These are phyloP conservation scores for Halictus quadricinctus DNA, from an alignment of 2,888 invertebrate species.

Conservation along the genomic window DNA sequence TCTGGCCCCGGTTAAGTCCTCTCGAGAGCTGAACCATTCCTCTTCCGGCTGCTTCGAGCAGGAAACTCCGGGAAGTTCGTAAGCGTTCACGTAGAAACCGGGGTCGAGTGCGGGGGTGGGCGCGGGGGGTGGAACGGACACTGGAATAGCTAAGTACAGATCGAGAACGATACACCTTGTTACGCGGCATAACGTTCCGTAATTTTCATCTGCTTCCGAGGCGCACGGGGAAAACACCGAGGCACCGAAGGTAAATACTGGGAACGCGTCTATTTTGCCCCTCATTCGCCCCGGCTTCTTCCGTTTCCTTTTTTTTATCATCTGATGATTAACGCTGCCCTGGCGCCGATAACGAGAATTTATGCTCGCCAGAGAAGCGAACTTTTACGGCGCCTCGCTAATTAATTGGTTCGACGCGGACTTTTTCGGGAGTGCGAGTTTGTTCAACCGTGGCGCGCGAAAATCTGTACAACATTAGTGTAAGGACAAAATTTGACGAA, in stretches of 20 bases:
- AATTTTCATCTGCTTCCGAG: conserved; percentile 58
- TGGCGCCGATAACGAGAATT: not conserved
- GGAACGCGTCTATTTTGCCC: not conserved
- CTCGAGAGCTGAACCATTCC: conserved; percentile 50
- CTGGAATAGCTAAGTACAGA: conserved; percentile 72
- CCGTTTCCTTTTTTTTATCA: not conserved
- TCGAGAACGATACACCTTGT: conserved; percentile 64
- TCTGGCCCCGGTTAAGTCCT: conserved; percentile 47
- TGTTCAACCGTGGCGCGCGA: no score
- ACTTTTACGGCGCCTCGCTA: not conserved
- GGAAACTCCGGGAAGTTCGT: conserved; percentile 55
- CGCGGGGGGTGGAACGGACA: conserved; percentile 6
- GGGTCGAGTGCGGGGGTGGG: not conserved
- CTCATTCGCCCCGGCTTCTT: not conserved
- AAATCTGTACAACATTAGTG: no score
- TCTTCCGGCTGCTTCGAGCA: conserved; percentile 40
- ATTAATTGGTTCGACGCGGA: not conserved
- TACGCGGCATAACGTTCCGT: conserved; percentile 52
- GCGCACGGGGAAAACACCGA: not conserved
- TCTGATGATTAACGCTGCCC: not conserved
- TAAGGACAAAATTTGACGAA: not conserved
- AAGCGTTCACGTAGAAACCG: conserved; percentile 40
- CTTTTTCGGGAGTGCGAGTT: not conserved
- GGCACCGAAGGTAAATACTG: not conserved
- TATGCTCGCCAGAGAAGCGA: not conserved